A percentile compares a stretch with the other conserved stretches of the same genome.
phyloP scores from a whole-genome alignment of 92 coral and sea anemone genomes.

The Phenganax subtilis region DNA sequence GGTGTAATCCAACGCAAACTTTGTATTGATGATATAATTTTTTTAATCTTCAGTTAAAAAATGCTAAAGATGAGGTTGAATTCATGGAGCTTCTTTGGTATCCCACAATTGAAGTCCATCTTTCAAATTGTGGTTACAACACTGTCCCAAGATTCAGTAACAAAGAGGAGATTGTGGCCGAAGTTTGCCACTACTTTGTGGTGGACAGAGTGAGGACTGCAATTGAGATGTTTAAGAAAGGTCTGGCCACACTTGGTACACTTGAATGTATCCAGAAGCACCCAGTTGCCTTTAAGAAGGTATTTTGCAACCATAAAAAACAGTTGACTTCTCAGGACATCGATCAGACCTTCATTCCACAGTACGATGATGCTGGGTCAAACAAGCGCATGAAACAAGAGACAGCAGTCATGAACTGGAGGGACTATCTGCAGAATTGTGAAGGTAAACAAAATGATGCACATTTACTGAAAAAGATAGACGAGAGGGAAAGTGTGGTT shows the following conservation, averaged over 20 bases:
- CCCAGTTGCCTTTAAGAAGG: conserved; percentile 2
- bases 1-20: too few relatives aligned
- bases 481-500: too few relatives aligned
- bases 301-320: neutral
- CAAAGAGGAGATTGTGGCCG: too few relatives aligned
- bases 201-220: too few relatives aligned
- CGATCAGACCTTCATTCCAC: conserved; percentile 12
- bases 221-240: too few relatives aligned
- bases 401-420: conserved; percentile 9
- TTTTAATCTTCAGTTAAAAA: neutral
- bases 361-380: conserved; percentile 12
- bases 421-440: neutral
- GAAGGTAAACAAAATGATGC: neutral
- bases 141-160: too few relatives aligned
- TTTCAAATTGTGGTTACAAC: neutral
- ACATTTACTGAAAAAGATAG: too few relatives aligned
- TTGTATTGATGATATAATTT: too few relatives aligned
- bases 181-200: too few relatives aligned
- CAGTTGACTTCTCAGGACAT: conserved; percentile 7
- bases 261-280: conserved; percentile 2
- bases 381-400: conserved; percentile 4
- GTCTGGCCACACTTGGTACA: neutral
- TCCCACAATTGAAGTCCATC: neutral
- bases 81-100: neutral
- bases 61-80: neutral